Conservation (phyloP, 2,888 invertebrate species). For the Dicyrtoma fusca region DNA sequence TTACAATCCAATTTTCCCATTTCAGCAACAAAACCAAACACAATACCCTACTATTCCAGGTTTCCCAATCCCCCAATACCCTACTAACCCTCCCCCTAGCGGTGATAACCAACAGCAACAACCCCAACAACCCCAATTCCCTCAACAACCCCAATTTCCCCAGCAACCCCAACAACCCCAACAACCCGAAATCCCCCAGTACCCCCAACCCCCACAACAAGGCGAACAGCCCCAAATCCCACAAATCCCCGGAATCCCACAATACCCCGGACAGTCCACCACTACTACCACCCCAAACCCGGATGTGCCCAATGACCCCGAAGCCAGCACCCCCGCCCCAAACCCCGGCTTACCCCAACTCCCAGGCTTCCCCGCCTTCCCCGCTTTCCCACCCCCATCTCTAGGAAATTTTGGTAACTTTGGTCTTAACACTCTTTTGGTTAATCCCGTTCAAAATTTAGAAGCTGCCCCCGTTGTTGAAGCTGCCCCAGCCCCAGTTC, state of each 20-base stretch:
- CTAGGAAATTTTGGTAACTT: too few species aligned
- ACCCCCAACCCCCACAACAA: background rate
- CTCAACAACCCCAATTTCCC: too few species aligned
- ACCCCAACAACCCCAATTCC: constrained; percentile 11
- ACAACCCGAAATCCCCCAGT: too few species aligned
- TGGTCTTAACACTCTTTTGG: background rate
- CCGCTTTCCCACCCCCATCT: constrained; percentile 6
- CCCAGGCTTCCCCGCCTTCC: constrained; percentile 31
- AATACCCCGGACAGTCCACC: constrained; percentile 3
- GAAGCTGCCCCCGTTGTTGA: constrained; percentile 22
- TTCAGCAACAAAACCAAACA: background rate
- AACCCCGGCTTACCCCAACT: too few species aligned
- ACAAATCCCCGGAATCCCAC: background rate
- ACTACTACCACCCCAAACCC: constrained; percentile 2
- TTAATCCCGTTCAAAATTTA: background rate
- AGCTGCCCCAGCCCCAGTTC: constrained; percentile 34
- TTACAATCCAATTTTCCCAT: background rate
- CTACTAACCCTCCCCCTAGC: background rate
- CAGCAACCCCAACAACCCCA: background rate
- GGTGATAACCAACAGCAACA: background rate
- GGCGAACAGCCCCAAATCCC: background rate
- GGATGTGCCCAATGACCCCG: constrained; percentile 11
- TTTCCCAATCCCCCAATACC: background rate
- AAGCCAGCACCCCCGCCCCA: too few species aligned
- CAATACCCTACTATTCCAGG: background rate